A percentile compares a stretch with the other conserved stretches of the same genome.
Conservation (phyloP, 2,113 vertebrate genomes). For the Cervus canadensis region DNA sequence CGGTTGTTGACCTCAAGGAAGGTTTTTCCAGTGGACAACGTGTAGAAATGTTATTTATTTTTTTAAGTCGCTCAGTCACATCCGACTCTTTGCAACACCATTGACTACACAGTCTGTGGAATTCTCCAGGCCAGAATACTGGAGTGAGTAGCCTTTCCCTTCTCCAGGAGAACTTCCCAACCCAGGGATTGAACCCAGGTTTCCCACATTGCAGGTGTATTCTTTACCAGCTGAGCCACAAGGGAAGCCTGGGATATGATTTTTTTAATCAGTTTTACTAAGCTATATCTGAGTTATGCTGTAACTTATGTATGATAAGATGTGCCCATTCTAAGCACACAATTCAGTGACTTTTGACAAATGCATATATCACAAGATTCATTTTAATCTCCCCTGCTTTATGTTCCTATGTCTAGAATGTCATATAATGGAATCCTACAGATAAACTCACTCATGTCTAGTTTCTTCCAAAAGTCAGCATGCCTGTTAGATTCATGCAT, state of each 20-base stretch:
- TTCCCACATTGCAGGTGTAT: not conserved
- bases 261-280: not conserved
- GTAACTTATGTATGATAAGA: not conserved
- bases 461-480: not conserved
- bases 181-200: not conserved
- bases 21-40: not conserved
- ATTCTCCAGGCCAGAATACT: not conserved
- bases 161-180: not conserved
- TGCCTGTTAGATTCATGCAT: not conserved
- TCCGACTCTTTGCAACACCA: not conserved
- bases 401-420: not conserved
- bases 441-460: not conserved
- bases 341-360: not conserved
- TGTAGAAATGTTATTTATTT: not conserved
- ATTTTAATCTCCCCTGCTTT: not conserved
- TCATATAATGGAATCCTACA: not conserved
- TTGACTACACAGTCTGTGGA: not conserved
- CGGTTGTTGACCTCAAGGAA: not conserved
- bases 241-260: not conserved
- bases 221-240: not conserved
- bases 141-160: not conserved
- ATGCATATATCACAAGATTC: not conserved
- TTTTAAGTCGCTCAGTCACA: rapidly evolving
- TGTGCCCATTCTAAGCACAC: not conserved
- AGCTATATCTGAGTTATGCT: not conserved